Percentiles rank a stretch among this genome's conserved stretches.
Evolutionary conservation across 2,113 vertebrate genomes (phyloP).

Genomic region (Nanorana parkeri): DNA sequence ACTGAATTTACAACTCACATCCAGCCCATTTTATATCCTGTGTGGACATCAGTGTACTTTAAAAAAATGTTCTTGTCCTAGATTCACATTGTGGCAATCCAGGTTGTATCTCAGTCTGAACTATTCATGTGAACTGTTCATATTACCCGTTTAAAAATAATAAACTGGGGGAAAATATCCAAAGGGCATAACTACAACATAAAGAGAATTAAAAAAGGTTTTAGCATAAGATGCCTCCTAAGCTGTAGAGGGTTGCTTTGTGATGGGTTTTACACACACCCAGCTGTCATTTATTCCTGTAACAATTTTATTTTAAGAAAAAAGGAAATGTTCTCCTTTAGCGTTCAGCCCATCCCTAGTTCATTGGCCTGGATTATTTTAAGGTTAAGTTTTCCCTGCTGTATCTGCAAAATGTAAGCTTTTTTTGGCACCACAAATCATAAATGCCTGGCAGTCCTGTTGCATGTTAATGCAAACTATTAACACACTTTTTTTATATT

Average conservation of each 20-base stretch:
- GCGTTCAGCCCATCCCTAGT: constrained; percentile 44
- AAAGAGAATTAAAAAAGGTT: constrained; percentile 16
- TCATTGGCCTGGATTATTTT: constrained; percentile 52
- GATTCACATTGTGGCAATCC: too few species aligned
- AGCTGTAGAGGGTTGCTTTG: constrained; percentile 20
- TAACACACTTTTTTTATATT: constrained; percentile 29
- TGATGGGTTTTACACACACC: constrained; percentile 34
- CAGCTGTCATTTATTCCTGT: constrained; percentile 56
- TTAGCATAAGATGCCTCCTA: constrained; percentile 18
- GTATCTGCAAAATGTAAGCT: constrained; percentile 45
- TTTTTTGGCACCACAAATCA: constrained; percentile 48
- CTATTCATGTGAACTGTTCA: too few species aligned
- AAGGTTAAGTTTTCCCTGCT: constrained; percentile 48
- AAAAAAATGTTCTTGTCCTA: too few species aligned
- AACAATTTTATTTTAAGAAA: constrained; percentile 55
- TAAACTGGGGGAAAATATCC: not conserved
- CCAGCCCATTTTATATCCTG: too few species aligned
- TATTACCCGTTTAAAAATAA: too few species aligned
- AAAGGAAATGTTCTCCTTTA: constrained; percentile 33
- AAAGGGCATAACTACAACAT: not conserved
- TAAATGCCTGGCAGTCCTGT: constrained; percentile 28
- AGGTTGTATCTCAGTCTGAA: too few species aligned
- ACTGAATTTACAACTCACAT: too few species aligned
- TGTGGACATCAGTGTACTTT: too few species aligned
- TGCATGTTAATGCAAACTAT: constrained; percentile 20